These are phyloP conservation scores for Brachystomella parvula DNA, from an alignment of 1,140 invertebrate genomes.

Conservation along the genomic window DNA sequence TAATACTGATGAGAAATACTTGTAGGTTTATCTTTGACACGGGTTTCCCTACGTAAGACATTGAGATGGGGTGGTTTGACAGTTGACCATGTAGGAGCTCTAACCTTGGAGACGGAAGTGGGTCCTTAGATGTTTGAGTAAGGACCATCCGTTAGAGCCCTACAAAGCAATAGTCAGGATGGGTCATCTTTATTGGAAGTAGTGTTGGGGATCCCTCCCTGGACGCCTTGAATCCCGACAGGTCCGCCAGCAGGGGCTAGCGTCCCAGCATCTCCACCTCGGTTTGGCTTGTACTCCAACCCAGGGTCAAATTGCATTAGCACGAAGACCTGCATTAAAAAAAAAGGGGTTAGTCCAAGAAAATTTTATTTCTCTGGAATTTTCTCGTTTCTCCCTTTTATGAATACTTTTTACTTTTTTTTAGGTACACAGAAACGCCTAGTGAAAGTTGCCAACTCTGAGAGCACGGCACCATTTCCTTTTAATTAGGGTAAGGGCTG, in stretches of 20 bases:
- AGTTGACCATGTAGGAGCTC: not conserved
- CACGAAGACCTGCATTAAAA: conserved; percentile 69
- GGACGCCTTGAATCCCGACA: conserved; percentile 3
- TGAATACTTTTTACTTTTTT: too few relatives aligned
- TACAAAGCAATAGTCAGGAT: conserved; percentile 97
- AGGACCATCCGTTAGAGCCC: conserved; percentile 85
- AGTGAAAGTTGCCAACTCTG: too few relatives aligned
- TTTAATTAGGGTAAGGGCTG: conserved; percentile 5
- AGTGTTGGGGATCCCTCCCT: not conserved
- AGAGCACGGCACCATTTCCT: not conserved
- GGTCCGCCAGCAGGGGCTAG: conserved; percentile 16
- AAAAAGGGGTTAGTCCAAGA: not conserved
- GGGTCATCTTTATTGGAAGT: conserved; percentile 68
- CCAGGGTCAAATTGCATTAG: conserved; percentile 95
- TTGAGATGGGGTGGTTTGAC: too few relatives aligned
- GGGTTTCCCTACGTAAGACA: too few relatives aligned
- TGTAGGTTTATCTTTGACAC: not conserved
- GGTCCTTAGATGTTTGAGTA: conserved; percentile 36
- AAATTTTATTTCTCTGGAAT: not conserved
- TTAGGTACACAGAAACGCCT: too few relatives aligned
- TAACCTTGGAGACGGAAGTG: not conserved
- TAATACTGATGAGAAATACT: not conserved
- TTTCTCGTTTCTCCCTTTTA: not conserved
- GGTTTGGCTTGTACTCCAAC: conserved; percentile 81
- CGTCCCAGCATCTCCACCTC: conserved; percentile 48